Percentiles rank a stretch among this genome's conserved stretches.
These are phyloP conservation scores for Esox niger DNA, from an alignment of 2,113 vertebrate genomes.

Conservation along the genomic window DNA sequence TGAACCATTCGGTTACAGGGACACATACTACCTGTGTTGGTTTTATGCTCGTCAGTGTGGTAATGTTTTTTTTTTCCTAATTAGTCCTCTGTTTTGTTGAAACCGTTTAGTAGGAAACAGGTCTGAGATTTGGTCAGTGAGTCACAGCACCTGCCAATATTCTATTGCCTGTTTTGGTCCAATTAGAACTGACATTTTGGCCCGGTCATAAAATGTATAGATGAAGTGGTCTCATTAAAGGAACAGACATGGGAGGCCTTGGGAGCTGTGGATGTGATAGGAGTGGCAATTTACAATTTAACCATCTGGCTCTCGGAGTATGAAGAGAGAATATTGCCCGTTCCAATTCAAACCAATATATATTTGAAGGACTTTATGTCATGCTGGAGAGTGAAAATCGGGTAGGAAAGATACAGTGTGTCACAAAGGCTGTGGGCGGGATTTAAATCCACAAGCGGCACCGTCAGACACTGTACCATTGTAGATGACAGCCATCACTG, in stretches of 20 bases:
- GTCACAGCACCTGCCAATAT: constrained; percentile 28
- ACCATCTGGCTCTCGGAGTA: no score
- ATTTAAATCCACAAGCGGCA: no score
- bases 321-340: no score
- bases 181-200: not conserved
- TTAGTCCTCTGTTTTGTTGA: constrained; percentile 39
- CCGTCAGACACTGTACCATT: no score
- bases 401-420: no score
- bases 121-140: constrained; percentile 26
- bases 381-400: no score
- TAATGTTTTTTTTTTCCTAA: constrained; percentile 36
- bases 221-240: not conserved
- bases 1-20: constrained; percentile 16
- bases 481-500: no score
- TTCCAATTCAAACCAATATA: no score
- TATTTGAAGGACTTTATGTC: no score
- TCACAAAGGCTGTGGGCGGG: no score
- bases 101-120: constrained; percentile 36
- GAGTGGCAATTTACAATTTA: no score
- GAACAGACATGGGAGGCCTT: not conserved
- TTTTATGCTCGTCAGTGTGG: constrained; percentile 45
- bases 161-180: not conserved
- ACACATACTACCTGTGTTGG: constrained; percentile 52
- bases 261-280: no score
- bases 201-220: not conserved